A percentile compares a stretch with the other conserved stretches of the same genome.
Evolutionary conservation across 1,140 invertebrate species (phyloP).

Genomic region (Campoletis sonorensis): DNA sequence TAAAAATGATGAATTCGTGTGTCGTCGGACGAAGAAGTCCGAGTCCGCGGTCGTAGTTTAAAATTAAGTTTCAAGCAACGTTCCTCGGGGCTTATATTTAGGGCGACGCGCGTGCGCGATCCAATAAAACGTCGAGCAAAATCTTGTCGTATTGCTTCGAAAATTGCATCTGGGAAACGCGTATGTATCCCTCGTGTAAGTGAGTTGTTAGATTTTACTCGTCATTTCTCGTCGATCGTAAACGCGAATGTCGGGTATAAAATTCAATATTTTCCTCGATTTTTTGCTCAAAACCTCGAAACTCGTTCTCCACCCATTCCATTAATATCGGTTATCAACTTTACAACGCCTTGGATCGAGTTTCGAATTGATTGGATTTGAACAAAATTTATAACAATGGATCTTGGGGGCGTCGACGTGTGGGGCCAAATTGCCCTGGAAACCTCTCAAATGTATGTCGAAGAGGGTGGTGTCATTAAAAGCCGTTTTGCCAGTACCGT

Average conservation of each 20-base stretch:
- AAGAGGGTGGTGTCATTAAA: slow-evolving; percentile 84
- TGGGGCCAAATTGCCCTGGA: slow-evolving; percentile 90
- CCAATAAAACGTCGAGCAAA: slow-evolving; percentile 57
- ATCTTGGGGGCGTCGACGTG: slow-evolving; percentile 81
- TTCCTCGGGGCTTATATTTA: slow-evolving; percentile 70
- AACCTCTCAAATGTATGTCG: slow-evolving; percentile 89
- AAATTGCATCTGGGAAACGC: slow-evolving; percentile 47
- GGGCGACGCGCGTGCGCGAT: slow-evolving; percentile 69
- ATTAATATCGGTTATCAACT: neutral
- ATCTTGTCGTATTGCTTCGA: slow-evolving; percentile 56
- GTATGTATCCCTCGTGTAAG: slow-evolving; percentile 34
- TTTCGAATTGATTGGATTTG: too few species aligned
- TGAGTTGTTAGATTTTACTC: slow-evolving; percentile 13
- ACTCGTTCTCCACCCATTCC: neutral
- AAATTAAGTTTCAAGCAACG: slow-evolving; percentile 67
- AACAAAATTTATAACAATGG: slow-evolving; percentile 72
- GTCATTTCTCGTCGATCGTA: neutral
- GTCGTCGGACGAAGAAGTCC: slow-evolving; percentile 27
- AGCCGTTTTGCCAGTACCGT: slow-evolving; percentile 90
- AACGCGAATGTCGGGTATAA: slow-evolving; percentile 17
- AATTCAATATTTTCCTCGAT: neutral
- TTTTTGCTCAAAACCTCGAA: neutral
- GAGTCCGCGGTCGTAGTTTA: slow-evolving; percentile 59
- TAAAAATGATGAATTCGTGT: slow-evolving; percentile 27
- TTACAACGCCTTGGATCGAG: neutral